Evolutionary conservation across 2,113 vertebrate genomes (phyloP).

Genomic region (Vulpes lagopus): DNA sequence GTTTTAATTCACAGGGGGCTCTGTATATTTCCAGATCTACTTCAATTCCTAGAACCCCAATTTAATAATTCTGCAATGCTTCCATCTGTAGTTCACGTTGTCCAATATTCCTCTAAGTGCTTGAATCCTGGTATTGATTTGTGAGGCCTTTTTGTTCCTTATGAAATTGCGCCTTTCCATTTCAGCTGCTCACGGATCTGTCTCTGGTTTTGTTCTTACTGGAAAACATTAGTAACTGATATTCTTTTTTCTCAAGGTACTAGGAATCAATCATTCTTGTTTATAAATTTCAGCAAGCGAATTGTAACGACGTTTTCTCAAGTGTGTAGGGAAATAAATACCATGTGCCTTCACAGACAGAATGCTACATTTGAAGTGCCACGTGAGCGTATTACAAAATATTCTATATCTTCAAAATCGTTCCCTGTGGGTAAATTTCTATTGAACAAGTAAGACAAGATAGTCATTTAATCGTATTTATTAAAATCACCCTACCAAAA

Average conservation of each 20-base stretch:
- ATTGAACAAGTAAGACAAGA: background rate
- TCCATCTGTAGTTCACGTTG: background rate
- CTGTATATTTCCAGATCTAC: background rate
- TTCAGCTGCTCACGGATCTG: background rate
- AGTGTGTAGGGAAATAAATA: background rate
- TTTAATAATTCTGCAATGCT: background rate
- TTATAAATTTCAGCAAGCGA: conserved; percentile 37
- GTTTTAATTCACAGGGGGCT: background rate
- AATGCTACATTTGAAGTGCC: background rate
- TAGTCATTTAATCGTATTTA: background rate
- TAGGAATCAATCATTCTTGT: background rate
- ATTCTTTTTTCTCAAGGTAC: background rate
- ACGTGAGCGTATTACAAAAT: background rate
- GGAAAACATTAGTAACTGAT: background rate
- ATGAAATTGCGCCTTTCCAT: background rate
- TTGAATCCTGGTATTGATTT: conserved; percentile 8
- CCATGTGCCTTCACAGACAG: background rate
- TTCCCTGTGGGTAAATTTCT: background rate
- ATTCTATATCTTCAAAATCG: background rate
- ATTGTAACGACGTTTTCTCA: background rate
- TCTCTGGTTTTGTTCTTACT: background rate
- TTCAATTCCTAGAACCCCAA: background rate
- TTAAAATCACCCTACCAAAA: background rate
- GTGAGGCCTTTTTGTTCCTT: background rate
- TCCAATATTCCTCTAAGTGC: background rate